phyloP scores from a whole-genome alignment of 1,140 invertebrate genomes.

The Drosophila novamexicana region DNA sequence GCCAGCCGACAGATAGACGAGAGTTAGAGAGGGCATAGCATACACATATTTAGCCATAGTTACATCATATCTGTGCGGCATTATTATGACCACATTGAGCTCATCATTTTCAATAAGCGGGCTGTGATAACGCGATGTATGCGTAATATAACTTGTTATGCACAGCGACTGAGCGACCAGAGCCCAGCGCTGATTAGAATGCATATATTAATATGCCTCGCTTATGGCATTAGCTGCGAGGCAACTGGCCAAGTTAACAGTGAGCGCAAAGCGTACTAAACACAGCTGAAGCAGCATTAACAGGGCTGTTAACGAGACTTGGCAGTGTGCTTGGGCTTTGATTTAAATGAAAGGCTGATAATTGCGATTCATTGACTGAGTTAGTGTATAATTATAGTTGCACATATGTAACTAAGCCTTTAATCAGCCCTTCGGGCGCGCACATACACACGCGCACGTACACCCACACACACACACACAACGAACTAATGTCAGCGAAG shows the following conservation, averaged over 20 bases:
- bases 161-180: slow-evolving; percentile 22
- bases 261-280: slow-evolving; percentile 10
- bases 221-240: background rate
- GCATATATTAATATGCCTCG: slow-evolving; percentile 45
- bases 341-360: slow-evolving; percentile 27
- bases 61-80: slow-evolving; percentile 27
- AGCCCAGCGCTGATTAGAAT: slow-evolving; percentile 33
- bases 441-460: background rate
- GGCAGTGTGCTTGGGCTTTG: slow-evolving; percentile 8
- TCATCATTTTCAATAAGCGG: slow-evolving; percentile 69
- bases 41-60: slow-evolving; percentile 9
- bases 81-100: slow-evolving; percentile 46
- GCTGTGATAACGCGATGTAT: slow-evolving; percentile 66
- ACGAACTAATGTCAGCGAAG: slow-evolving; percentile 14
- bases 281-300: slow-evolving; percentile 12
- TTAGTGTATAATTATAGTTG: slow-evolving; percentile 24
- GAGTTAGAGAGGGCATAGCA: slow-evolving; percentile 1
- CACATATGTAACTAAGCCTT: background rate
- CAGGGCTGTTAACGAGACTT: slow-evolving; percentile 21
- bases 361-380: slow-evolving; percentile 52
- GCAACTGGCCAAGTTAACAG: slow-evolving; percentile 3
- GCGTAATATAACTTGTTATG: slow-evolving; percentile 66
- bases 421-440: background rate
- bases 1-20: slow-evolving; percentile 19
- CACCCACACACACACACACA: background rate